Evolutionary conservation across 2,113 vertebrate genomes (phyloP).

Genomic region (Pionites leucogaster): DNA sequence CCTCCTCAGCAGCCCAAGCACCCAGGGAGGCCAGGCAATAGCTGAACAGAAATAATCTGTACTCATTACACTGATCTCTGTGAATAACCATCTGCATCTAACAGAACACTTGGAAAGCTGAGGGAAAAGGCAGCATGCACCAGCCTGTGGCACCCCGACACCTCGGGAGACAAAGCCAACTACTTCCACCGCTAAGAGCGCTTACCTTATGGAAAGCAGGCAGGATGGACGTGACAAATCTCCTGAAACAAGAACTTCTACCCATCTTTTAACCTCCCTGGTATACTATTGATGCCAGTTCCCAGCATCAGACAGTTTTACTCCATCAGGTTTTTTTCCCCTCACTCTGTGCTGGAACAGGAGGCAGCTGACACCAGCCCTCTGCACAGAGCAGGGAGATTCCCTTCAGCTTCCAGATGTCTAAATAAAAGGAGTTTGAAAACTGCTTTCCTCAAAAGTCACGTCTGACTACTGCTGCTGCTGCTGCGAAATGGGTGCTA

Average conservation of each 20-base stretch:
- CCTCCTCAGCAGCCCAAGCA: neutral
- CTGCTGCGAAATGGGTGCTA: neutral
- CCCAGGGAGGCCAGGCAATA: neutral
- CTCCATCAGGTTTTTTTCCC: neutral
- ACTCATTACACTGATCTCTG: neutral
- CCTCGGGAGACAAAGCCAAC: neutral
- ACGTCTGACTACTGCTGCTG: neutral
- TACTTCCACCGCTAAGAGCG: rapidly evolving
- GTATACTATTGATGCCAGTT: neutral
- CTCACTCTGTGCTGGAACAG: neutral
- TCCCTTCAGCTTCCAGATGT: neutral
- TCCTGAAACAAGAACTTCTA: neutral
- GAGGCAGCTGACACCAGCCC: neutral
- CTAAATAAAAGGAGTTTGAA: conserved; percentile 1
- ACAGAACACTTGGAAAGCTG: neutral
- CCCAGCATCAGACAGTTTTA: neutral
- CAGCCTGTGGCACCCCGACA: neutral
- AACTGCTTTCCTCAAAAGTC: neutral
- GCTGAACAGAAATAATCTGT: neutral
- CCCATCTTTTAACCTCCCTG: neutral
- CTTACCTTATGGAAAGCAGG: conserved; percentile 17
- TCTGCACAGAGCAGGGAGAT: neutral
- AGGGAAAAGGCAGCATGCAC: neutral
- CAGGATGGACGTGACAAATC: neutral
- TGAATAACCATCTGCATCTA: neutral